phyloP scores from a whole-genome alignment of 1,140 invertebrate species.

The roundworm (Caenorhabditis elegans) region DNA sequence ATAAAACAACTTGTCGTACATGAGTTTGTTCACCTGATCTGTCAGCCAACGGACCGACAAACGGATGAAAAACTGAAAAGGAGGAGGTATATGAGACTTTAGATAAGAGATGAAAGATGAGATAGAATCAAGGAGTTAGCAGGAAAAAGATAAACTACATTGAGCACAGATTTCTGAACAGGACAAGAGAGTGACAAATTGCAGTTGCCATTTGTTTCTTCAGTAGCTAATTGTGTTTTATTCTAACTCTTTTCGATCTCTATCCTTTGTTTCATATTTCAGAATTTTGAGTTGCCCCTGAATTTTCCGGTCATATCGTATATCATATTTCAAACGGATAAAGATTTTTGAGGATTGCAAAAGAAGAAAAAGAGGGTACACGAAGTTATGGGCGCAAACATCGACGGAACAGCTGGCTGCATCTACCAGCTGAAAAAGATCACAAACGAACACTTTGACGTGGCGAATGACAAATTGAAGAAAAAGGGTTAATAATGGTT shows the following conservation, averaged over 20 bases:
- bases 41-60: background rate
- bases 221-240: background rate
- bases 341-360: background rate
- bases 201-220: background rate
- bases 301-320: background rate
- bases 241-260: background rate
- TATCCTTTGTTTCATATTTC: background rate
- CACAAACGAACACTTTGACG: background rate
- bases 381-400: conserved; percentile 9
- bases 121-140: background rate
- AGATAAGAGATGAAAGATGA: background rate
- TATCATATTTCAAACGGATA: no score
- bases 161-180: background rate
- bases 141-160: background rate
- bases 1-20: background rate
- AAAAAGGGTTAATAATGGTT: background rate
- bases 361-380: background rate
- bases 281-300: background rate
- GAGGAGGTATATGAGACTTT: background rate
- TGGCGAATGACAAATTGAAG: background rate
- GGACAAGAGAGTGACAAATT: background rate
- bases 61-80: background rate
- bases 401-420: background rate
- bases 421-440: background rate
- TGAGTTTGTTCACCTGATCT: background rate